Base-by-base conservation (phyloP, 2,797 vertebrate genomes). In the Cyprinella venusta region DNA sequence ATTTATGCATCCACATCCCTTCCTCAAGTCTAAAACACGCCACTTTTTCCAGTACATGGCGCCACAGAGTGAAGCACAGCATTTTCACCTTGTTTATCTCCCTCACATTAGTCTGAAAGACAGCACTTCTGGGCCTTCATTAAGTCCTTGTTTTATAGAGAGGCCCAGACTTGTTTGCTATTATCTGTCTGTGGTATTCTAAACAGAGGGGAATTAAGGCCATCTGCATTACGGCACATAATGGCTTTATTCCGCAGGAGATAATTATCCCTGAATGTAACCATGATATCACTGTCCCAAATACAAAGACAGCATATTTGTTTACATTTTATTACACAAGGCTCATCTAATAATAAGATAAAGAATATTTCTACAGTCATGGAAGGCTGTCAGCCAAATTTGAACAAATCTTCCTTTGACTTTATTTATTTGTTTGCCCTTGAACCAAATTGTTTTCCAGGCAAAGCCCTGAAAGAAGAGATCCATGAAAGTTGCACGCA, bases 351-450 rank as follows among this genome's bases (percentile, higher is more conserved):
- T 26, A 64, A 26, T 81, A 52, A 33, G 16, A 64, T 21, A 10
- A 63, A 6, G 40, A 69, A 40, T 24, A 48, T n/a, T 75, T 48
- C 56, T 24, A 63, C 59, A 30, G 13, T 63, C 40, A 52, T 36
- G 24, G n/a, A 48, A 77, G 5, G 36, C 68, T 77, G n/a, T 56
- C 6, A 12, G n/a, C 21, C 76, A 67, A 24, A 50, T 16, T n/a
- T 26, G 21, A 76, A 80, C 30, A 64, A 52, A 67, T 72, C 42
- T 68, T 79, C 15, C 26, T 30, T 68, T 80, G 10, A n/a, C 50
- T 82, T 79, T 68, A 61, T 71, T 85, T 84, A 86, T 77, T 83
- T 59, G 33, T 69, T 81, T 84, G 26, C 54, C 52, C 70, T 65
- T 74, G 50, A 79, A 70, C 67, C 59, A 85, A 87, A 69, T 33